Percentiles rank a stretch among this genome's conserved stretches.
phyloP scores from a whole-genome alignment of 2,113 vertebrate species.

The Epinephelus moara region DNA sequence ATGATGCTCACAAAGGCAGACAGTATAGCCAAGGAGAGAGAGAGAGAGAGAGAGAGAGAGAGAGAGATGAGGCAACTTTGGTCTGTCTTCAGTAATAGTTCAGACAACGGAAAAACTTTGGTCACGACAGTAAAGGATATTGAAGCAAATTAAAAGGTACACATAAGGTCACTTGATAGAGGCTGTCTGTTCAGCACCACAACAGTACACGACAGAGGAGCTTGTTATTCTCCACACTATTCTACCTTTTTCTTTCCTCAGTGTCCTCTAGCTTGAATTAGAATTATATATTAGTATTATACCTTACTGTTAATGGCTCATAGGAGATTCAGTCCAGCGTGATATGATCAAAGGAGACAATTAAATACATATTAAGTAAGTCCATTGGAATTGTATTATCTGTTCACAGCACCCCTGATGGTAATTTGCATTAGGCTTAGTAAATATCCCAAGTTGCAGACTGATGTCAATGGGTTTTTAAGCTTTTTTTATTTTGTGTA shows the following conservation, averaged over 20 bases:
- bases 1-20: neutral
- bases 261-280: conserved; percentile 6
- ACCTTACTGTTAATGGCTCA: conserved; percentile 21
- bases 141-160: neutral
- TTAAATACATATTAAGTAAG: conserved; percentile 25
- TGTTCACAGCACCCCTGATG: conserved; percentile 13
- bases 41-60: neutral
- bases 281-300: neutral
- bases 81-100: neutral
- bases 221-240: neutral
- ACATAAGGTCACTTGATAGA: neutral
- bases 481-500: conserved; percentile 10
- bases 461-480: conserved; percentile 7
- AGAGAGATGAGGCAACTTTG: neutral
- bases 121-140: neutral
- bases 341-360: conserved; percentile 28
- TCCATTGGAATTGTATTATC: neutral
- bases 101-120: neutral
- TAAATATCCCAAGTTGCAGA: conserved; percentile 17
- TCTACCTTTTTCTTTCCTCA: neutral
- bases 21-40: neutral
- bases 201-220: neutral
- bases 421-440: conserved; percentile 2
- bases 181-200: conserved; percentile 54
- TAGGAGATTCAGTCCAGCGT: conserved; percentile 6